phyloP scores from a whole-genome alignment of 2,113 vertebrate species.

The Anser cygnoides region DNA sequence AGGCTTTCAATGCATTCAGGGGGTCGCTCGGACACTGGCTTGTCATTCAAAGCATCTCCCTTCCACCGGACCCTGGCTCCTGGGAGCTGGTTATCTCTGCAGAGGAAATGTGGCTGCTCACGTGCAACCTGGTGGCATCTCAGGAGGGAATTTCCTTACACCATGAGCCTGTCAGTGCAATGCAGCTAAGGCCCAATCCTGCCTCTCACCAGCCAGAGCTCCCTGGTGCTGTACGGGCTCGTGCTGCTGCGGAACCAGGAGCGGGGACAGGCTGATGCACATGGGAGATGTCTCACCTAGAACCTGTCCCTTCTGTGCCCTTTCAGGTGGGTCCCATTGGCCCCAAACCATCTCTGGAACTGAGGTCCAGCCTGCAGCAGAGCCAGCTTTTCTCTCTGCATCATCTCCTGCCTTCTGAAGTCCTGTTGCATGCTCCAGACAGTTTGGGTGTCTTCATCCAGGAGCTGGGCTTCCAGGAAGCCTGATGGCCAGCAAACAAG shows the following conservation, averaged over 20 bases:
- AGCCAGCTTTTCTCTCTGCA: not conserved
- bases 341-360: not conserved
- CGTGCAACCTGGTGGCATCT: not conserved
- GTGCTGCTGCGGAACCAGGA: fast-evolving
- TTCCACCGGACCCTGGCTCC: not conserved
- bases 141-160: not conserved
- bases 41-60: not conserved
- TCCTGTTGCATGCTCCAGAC: constrained; percentile 23
- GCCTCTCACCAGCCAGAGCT: not conserved
- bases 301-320: not conserved
- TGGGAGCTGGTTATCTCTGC: not conserved
- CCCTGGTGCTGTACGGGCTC: fast-evolving
- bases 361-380: not conserved
- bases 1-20: not conserved
- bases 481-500: not conserved
- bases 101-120: not conserved
- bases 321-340: not conserved
- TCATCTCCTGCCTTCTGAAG: not conserved
- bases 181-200: not conserved
- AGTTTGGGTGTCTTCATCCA: not conserved
- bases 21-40: not conserved
- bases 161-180: not conserved
- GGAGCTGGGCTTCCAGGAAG: not conserved
- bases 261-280: not conserved
- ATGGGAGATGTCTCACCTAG: not conserved